Base-by-base conservation (phyloP, 2,797 vertebrate genomes). In the Botia almorhae region DNA sequence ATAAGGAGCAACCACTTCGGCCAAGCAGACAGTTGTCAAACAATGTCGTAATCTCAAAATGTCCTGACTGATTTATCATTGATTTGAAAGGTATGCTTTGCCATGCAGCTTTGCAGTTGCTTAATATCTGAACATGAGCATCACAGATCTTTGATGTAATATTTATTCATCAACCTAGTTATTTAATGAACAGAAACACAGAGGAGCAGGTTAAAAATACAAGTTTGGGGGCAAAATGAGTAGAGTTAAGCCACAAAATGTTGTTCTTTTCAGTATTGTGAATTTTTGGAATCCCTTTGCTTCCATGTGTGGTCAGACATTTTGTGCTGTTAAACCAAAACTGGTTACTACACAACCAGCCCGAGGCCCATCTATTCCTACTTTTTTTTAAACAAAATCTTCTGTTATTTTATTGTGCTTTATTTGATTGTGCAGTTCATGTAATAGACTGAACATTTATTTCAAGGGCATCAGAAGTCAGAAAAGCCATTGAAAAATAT, bases 321-420 rank as follows among this genome's bases (percentile, higher is more conserved):
- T 81, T 51, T 83, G 58, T 64, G 65, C 75, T 46, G 65, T 69
- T 71, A 7, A 13, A 76, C 74, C 82, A 84, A 74, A 86, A 80
- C 74, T 74, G 81, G 69, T 87, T 81, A 76, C 85, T 84, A 60
- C 80, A 73, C 82, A 29, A 29, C 58, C 58, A 26, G 12, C 13
- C 72, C 89, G 87, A 33, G 82, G 82, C 78, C 61, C 76, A 33
- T 89, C 64, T 87, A 91, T 88, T 76, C 70, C 0, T 82, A 84
- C 88, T 71, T 7, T 7, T 78, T 10, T 70, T 70, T 61, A 16
- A 17, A 39, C 19, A 39, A 64, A 1, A 60, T 69, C 23, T 48
- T 16, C 4, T 3, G 16, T 39, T n/a, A n/a, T 60, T 12, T 19
- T 39, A 56, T 75, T 19, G 21, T 26, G 56, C 4, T 50, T 46